Base-by-base conservation (phyloP, 2,888 invertebrate species). In the Ctena decussata region DNA sequence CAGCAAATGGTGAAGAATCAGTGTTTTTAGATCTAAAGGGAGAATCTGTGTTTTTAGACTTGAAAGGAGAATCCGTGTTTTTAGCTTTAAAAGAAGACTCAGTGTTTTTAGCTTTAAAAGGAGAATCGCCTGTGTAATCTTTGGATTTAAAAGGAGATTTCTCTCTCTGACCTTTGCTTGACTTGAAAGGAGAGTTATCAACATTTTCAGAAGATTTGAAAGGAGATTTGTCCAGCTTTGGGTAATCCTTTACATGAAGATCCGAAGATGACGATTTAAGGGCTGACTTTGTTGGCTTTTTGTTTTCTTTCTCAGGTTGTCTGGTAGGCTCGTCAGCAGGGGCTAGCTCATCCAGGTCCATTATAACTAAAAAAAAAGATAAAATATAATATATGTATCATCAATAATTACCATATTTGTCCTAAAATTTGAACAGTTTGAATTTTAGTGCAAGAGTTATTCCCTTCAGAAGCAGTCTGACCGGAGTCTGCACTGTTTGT, bases 291-390 rank as follows among this genome's bases (percentile, higher is more conserved):
- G 73, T 69, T 11, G 60, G 65, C 37, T 84, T 82, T 41, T 82
- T 82, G 27, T 81, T 81, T 65, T 74, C 81, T 46, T 71, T 79
- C 37, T 72, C 46, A 0, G 79, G 73, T 65, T 84, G 84, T 35
- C 85, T 73, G 0, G 82, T 79, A 41, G 81, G 39, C 18, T 85
- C 80, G n/a, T 57, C 78, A 18, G 78, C 78, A 21, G 80, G 86
- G 5, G 82, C 89, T 32, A 90, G 77, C 2, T 84, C 87, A 46
- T 89, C 90, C 0, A 90, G 72, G 53, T 90, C 89, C 90, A 90
- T 90, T 24, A 90, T 85, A 37, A 88, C 93, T 93, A 89, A 27
- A 84, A 87, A 60, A 49, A 72, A 53, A 72, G 41, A n/a, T n/a
- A n/a, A n/a, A n/a, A n/a, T n/a, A n/a, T n/a, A n/a, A n/a, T n/a